Percentiles rank a stretch among this genome's conserved stretches.
phyloP scores from a whole-genome alignment of 1,140 invertebrate species.

The Carcinoscorpius rotundicauda region DNA sequence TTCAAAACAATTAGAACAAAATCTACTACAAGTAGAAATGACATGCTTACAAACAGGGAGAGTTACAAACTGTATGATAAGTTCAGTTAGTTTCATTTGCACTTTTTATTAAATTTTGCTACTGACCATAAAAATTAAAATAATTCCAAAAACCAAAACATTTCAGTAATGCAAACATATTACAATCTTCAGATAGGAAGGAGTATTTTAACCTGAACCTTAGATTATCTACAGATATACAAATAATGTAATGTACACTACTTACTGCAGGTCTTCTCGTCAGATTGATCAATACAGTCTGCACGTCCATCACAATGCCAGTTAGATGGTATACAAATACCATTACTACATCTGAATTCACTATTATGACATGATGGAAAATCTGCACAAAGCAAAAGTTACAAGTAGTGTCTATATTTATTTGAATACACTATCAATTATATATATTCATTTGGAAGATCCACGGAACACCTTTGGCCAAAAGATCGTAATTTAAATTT shows the following conservation, averaged over 20 bases:
- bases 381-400: slow-evolving; percentile 39
- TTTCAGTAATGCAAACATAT: too few species aligned
- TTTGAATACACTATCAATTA: neutral
- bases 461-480: too few species aligned
- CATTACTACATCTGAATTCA: slow-evolving; percentile 87
- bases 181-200: neutral
- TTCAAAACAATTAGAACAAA: too few species aligned
- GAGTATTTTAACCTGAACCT: neutral
- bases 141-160: too few species aligned
- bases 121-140: too few species aligned
- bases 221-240: neutral
- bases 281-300: slow-evolving; percentile 41
- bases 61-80: too few species aligned
- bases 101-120: too few species aligned
- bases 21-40: too few species aligned
- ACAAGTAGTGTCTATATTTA: too few species aligned
- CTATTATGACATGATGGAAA: slow-evolving; percentile 79
- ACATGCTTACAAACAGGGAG: too few species aligned
- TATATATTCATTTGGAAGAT: neutral
- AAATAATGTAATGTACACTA: neutral
- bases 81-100: too few species aligned
- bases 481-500: too few species aligned
- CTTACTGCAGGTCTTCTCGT: slow-evolving; percentile 71
- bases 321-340: slow-evolving; percentile 65
- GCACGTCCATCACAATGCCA: slow-evolving; percentile 39